Base-by-base conservation (phyloP, 2,113 vertebrate species). In the Pseudorasbora parva region DNA sequence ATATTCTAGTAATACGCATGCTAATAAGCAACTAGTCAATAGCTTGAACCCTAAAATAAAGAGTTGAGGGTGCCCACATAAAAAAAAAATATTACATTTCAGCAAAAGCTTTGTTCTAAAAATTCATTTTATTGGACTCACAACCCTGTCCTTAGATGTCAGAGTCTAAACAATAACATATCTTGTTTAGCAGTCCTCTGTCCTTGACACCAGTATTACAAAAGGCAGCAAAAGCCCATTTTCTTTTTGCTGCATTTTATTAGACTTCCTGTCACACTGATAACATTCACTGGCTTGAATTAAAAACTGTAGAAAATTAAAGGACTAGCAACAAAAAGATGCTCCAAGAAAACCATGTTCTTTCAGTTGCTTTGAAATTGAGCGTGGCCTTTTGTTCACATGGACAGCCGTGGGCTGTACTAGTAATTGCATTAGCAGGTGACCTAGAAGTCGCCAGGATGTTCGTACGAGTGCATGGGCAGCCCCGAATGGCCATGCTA, bases 401-500 rank as follows among this genome's bases (percentile, higher is more conserved):
- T 59, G 21, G 54, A 57, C 3, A 1, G 56, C 56, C 19, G 19
- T 76, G 73, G 49, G 73, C 73, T 62, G 37, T 60, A 57, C 75
- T 45, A 23, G 56, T 43, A 37, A 59, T 59, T 59, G 11, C 21
- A 59, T 78, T 78, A 78, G 56, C 37, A 60, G 75, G 75, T 78
- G 56, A 77, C 51, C 74, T 59, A 57, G 54, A 78, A 60, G 33
- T 45, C 56, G 0, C n/a, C 7, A 12, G 7, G 8, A 45, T 25
- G 7, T 25, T 60, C 10, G 43, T 17, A 25, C 12, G 37, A 78
- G 33, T 17, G 56, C 8, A 60, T 25, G 56, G 14, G 37, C 8
- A 15, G n/a, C n/a, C 51, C 8, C 37, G 33, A 21, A 60, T 17
- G 12, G 3, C 75, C 56, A 25, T 60, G 57, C 25, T 78, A 43